These are phyloP conservation scores for Nephrotoma appendiculata DNA, from an alignment of 2,888 invertebrate species.

Conservation along the genomic window DNA sequence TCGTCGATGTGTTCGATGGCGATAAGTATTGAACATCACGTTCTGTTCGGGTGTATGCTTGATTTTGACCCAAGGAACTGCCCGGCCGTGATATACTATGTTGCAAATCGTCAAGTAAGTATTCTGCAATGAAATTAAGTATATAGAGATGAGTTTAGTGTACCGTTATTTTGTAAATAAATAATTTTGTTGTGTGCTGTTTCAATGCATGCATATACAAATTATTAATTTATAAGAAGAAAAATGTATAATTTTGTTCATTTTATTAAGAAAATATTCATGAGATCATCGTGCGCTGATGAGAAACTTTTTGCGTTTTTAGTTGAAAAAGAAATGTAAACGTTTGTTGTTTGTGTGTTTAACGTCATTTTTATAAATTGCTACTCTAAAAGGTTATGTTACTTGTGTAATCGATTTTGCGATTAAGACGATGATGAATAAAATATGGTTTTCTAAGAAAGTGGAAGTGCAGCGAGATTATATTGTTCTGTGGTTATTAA, in stretches of 20 bases:
- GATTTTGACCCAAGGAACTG: conserved; percentile 7
- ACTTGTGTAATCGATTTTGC: not conserved
- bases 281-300: not conserved
- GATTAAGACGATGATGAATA: not conserved
- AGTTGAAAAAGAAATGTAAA: not conserved
- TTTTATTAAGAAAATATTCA: not conserved
- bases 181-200: not conserved
- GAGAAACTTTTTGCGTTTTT: not conserved
- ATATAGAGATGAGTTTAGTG: not conserved
- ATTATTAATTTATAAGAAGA: not conserved
- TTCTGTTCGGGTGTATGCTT: conserved; percentile 7
- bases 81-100: conserved; percentile 13
- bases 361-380: not conserved
- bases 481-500: not conserved
- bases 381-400: not conserved
- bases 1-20: conserved; percentile 15
- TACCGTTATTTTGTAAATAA: not conserved
- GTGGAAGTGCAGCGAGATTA: not conserved
- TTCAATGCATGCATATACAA: not conserved
- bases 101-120: conserved; percentile 16
- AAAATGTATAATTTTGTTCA: not conserved
- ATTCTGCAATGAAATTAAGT: conserved; percentile 11
- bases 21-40: conserved; percentile 15
- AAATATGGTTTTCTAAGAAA: not conserved
- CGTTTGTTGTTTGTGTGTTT: not conserved